A percentile compares a stretch with the other conserved stretches of the same genome.
These are phyloP conservation scores for Ganaspis brasiliensis DNA, from an alignment of 2,888 invertebrate genomes.

Conservation along the genomic window DNA sequence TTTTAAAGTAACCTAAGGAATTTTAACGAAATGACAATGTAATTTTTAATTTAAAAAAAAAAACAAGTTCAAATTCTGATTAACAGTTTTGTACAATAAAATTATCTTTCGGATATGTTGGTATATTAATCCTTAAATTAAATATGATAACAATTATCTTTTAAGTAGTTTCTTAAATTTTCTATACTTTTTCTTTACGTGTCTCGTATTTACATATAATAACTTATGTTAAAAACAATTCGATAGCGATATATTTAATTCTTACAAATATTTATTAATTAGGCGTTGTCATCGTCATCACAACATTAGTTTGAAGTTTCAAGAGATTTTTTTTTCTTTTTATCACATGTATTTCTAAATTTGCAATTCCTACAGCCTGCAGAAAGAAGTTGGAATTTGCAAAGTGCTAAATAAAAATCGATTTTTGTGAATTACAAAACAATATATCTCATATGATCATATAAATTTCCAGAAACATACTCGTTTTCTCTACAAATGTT, in stretches of 20 bases:
- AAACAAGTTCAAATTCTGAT: too few species aligned
- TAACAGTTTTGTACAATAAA: constrained; percentile 9
- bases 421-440: not conserved
- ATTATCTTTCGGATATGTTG: constrained; percentile 32
- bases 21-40: too few species aligned
- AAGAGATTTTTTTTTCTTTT: constrained; percentile 16
- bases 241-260: not conserved
- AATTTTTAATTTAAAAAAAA: too few species aligned
- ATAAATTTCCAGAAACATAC: not conserved
- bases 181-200: constrained; percentile 55
- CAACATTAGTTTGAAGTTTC: constrained; percentile 4
- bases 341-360: constrained; percentile 39
- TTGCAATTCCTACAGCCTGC: constrained; percentile 72
- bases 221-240: constrained; percentile 23
- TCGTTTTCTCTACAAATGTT: not conserved
- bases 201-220: constrained; percentile 11
- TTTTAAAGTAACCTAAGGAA: too few species aligned
- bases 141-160: not conserved
- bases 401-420: not conserved
- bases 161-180: constrained; percentile 6
- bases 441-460: not conserved
- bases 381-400: constrained; percentile 57
- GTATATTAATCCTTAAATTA: constrained; percentile 31
- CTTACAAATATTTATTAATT: constrained; percentile 1
- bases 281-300: constrained; percentile 5